Percentiles rank a stretch among this genome's conserved stretches.
Evolutionary conservation across 64 coral and sea anemone genomes (phyloP).

Genomic region (Montipora sp.): DNA sequence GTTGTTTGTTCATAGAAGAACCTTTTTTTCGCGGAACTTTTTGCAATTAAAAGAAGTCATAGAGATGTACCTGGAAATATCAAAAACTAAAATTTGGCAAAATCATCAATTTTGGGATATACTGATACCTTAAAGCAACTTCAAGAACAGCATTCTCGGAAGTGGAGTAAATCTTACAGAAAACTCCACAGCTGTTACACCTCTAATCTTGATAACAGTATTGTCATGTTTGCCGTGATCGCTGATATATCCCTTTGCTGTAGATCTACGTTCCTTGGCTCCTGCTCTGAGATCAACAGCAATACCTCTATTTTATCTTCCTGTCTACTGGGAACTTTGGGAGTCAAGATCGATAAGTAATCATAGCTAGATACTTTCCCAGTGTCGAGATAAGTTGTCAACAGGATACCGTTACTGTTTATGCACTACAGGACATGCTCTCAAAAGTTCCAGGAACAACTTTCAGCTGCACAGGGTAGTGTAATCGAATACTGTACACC

Average conservation of each 20-base stretch:
- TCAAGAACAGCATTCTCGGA: not conserved
- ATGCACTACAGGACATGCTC: not conserved
- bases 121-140: not conserved
- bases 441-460: not conserved
- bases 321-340: not conserved
- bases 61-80: too few species aligned
- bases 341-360: not conserved
- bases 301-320: not conserved
- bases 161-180: slow-evolving; percentile 2
- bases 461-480: not conserved
- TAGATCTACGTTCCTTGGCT: not conserved
- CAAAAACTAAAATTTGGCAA: too few species aligned
- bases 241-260: not conserved
- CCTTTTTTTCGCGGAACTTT: too few species aligned
- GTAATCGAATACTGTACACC: not conserved
- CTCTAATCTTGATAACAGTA: not conserved
- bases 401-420: not conserved
- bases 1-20: too few species aligned
- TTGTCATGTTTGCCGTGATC: not conserved
- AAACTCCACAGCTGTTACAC: not conserved
- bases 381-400: not conserved
- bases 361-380: not conserved
- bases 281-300: not conserved
- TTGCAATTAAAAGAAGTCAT: too few species aligned
- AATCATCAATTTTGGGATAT: too few species aligned